Evolutionary conservation across 2,113 vertebrate genomes (phyloP).

Genomic region (Motacilla tschutschensis): DNA sequence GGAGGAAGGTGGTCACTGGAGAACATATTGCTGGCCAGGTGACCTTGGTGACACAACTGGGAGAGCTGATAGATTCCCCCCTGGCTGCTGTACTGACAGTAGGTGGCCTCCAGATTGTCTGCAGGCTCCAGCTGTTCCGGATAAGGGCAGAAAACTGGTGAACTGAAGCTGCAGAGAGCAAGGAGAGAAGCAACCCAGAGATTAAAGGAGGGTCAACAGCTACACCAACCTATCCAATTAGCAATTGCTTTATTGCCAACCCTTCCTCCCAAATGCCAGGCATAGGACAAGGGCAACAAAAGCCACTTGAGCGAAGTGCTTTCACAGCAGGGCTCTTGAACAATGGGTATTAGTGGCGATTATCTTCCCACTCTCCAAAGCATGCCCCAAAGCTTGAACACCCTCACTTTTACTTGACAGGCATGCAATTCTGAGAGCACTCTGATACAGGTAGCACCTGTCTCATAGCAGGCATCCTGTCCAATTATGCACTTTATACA

Average conservation of each 20-base stretch:
- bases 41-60: conserved; percentile 69
- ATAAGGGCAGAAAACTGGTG: conserved; percentile 63
- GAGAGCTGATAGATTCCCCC: conserved; percentile 39
- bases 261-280: neutral
- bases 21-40: conserved; percentile 34
- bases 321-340: neutral
- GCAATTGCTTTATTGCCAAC: neutral
- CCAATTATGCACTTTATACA: neutral
- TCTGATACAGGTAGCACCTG: neutral
- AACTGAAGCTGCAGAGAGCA: conserved; percentile 5
- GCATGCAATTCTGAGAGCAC: neutral
- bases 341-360: neutral
- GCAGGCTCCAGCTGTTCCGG: conserved; percentile 47
- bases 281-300: neutral
- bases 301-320: neutral
- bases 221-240: neutral
- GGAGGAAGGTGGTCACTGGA: conserved; percentile 69
- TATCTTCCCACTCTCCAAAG: neutral
- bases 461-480: neutral
- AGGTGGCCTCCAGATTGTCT: conserved; percentile 57
- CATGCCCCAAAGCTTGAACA: neutral
- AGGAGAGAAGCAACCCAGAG: neutral
- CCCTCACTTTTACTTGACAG: neutral
- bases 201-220: neutral
- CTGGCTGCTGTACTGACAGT: conserved; percentile 71